These are phyloP conservation scores for Bruchidius siliquastri DNA, from an alignment of 2,888 invertebrate species.

Conservation along the genomic window DNA sequence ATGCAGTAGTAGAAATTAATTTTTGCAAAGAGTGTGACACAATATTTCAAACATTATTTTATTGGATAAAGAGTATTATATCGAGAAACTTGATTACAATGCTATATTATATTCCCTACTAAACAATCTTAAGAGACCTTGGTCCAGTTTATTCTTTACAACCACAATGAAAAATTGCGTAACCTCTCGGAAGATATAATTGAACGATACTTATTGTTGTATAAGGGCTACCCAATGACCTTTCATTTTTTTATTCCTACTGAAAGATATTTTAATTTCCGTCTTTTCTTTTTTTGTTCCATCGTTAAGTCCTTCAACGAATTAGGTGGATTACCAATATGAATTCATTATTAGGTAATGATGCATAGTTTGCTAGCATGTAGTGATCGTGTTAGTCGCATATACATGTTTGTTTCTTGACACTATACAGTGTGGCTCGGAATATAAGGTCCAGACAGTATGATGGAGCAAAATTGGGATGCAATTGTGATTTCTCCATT, in stretches of 20 bases:
- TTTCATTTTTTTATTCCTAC: neutral
- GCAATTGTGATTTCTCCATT: too few species aligned
- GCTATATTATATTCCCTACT: too few species aligned
- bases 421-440: neutral
- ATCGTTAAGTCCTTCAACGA: slow-evolving; percentile 12
- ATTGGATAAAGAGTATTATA: too few species aligned
- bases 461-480: neutral
- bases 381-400: neutral
- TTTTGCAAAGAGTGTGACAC: too few species aligned
- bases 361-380: neutral
- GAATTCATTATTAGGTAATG: slow-evolving; percentile 17
- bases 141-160: neutral
- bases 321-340: slow-evolving; percentile 14
- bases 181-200: neutral
- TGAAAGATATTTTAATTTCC: neutral
- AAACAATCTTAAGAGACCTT: neutral
- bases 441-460: neutral
- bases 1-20: too few species aligned
- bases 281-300: slow-evolving; percentile 5
- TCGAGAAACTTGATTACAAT: too few species aligned
- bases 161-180: neutral
- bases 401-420: neutral
- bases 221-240: neutral
- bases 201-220: neutral
- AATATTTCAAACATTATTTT: too few species aligned